Base-by-base conservation (phyloP, 2,113 vertebrate genomes). In the Brienomyrus brachyistius region DNA sequence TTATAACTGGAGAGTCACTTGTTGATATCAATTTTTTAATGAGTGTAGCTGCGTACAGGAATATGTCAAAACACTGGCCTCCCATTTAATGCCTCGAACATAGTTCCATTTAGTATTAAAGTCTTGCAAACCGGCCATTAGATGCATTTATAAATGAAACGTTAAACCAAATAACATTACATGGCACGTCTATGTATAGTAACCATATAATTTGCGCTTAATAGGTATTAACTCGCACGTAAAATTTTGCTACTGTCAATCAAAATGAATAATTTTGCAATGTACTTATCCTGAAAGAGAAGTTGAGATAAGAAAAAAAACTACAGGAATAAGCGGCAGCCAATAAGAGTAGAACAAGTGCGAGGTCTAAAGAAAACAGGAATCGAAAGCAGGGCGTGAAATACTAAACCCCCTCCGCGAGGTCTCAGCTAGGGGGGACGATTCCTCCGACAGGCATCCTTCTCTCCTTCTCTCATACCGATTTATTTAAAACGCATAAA, bases 311-410 rank as follows among this genome's bases (percentile, higher is more conserved):
- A 19, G 50, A 4, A 35, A 86, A 50, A 50, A 40, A 35, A 17
- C 27, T 5, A 51, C 48, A 31, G 51, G 11, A 48, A 35, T 35
- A 40, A 13, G 85, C 27, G 87, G 11, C 54, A 84, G 88, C 90
- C 90, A 88, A 88, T 90, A 88, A 88, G 87, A 88, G 35, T 27
- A n/a, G 43, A 90, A 88, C 90, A 88, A 88, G 90, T 88, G 45
- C 35, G 51, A 83, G 80, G 77, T 89, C 74, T 84, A 15, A 43
- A 47, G 80, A 85, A 70, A 84, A 89, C 77, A 85, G 89, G 89
- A 89, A 89, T 89, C 80, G 89, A 56, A 31, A 45, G 35, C 31
- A 40, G 50, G 70, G 89, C 23, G 35, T 48, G 51, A 89, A 52
- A 52, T n/a, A 86, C 82, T 27, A 50, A n/a, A 40, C 40, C 40